Conservation (phyloP, 2,797 vertebrate genomes). For the Poecilia wingei region DNA sequence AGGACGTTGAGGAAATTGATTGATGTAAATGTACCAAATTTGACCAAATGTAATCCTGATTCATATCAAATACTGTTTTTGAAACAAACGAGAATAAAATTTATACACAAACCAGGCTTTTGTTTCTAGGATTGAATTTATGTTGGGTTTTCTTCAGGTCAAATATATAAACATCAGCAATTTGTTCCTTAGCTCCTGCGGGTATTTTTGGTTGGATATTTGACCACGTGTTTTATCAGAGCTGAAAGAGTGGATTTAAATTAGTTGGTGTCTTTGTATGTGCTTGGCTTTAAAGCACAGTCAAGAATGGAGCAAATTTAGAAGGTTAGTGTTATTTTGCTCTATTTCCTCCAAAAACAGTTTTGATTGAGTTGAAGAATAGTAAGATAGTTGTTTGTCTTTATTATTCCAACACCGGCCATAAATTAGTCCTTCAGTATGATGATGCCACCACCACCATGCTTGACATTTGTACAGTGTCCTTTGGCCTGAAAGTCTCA, state of each 20-base stretch:
- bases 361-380: not conserved
- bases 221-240: not conserved
- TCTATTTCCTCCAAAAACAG: not conserved
- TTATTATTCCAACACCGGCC: not conserved
- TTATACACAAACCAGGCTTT: conserved; percentile 63
- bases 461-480: not conserved
- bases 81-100: conserved; percentile 79
- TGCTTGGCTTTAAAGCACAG: not conserved
- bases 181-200: not conserved
- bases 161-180: not conserved
- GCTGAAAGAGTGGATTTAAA: not conserved
- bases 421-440: not conserved
- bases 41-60: conserved; percentile 61
- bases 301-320: not conserved
- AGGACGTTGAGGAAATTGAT: conserved; percentile 36
- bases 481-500: not conserved
- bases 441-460: not conserved
- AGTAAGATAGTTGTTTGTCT: not conserved
- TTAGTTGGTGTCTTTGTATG: not conserved
- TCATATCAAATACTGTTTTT: conserved; percentile 71
- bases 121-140: not conserved
- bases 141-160: not conserved
- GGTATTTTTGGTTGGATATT: not conserved
- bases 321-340: not conserved
- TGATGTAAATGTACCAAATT: conserved; percentile 79